Conservation (phyloP, 1,140 invertebrate species). For the Goniozus legneri region DNA sequence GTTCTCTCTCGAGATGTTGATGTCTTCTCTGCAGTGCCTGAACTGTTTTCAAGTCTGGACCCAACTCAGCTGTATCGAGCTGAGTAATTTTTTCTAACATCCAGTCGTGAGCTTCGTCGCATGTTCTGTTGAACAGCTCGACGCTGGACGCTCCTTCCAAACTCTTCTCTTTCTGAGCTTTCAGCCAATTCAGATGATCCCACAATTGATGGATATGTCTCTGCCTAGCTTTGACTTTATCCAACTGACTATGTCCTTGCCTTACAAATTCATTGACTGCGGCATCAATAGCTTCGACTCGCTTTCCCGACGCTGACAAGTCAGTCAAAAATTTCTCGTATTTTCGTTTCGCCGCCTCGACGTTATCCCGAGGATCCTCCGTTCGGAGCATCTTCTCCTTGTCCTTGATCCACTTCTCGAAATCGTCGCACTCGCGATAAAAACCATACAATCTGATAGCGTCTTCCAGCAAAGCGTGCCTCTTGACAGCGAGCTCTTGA, state of each 20-base stretch:
- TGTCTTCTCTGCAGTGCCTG: conserved; percentile 86
- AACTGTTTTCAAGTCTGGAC: conserved; percentile 85
- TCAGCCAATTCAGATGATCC: conserved; percentile 85
- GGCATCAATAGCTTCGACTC: conserved; percentile 84
- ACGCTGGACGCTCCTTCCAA: conserved; percentile 90
- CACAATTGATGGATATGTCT: conserved; percentile 83
- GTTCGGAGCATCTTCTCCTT: conserved; percentile 85
- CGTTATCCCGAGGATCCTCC: conserved; percentile 82
- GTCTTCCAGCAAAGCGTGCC: conserved; percentile 84
- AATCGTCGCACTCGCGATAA: conserved; percentile 96
- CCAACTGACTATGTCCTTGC: conserved; percentile 84
- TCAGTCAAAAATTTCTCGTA: conserved; percentile 97
- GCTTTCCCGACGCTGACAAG: conserved; percentile 84
- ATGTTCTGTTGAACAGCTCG: conserved; percentile 89
- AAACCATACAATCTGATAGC: conserved; percentile 91
- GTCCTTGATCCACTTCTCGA: conserved; percentile 96
- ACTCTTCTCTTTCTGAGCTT: conserved; percentile 86
- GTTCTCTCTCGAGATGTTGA: conserved; percentile 84
- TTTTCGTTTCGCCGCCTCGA: conserved; percentile 91
- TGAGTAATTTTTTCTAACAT: conserved; percentile 90
- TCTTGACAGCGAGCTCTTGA: conserved; percentile 71
- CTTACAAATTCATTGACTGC: conserved; percentile 83
- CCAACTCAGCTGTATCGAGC: conserved; percentile 73
- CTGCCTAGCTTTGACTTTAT: conserved; percentile 77
- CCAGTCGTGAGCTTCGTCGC: conserved; percentile 90